Conservation (phyloP, 2,888 invertebrate genomes). For the Zygothrica quintamaculata region DNA sequence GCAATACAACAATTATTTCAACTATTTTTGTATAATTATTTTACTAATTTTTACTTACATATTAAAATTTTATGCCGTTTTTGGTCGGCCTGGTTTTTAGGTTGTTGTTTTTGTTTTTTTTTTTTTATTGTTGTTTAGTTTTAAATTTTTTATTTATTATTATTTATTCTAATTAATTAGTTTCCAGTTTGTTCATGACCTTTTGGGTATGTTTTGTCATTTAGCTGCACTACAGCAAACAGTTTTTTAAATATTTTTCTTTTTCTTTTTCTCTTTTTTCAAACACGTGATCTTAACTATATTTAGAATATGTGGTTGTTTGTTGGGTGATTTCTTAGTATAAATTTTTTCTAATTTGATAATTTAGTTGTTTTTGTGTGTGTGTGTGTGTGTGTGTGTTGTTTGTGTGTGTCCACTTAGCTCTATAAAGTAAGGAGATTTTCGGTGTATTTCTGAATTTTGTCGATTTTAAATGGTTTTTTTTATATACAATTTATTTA, state of each 20-base stretch:
- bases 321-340: constrained; percentile 22
- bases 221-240: constrained; percentile 51
- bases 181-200: constrained; percentile 52
- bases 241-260: constrained; percentile 22
- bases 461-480: constrained; percentile 35
- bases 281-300: constrained; percentile 40
- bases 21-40: constrained; percentile 76
- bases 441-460: constrained; percentile 46
- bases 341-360: constrained; percentile 23
- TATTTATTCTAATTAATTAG: constrained; percentile 24
- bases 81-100: constrained; percentile 1
- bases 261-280: constrained; percentile 17
- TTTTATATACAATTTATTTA: constrained; percentile 53
- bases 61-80: constrained; percentile 47
- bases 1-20: constrained; percentile 77
- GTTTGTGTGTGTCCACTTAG: constrained; percentile 60
- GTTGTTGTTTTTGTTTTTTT: constrained; percentile 25
- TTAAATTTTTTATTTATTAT: constrained; percentile 19
- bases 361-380: constrained; percentile 18
- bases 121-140: constrained; percentile 14
- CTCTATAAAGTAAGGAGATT: constrained; percentile 76
- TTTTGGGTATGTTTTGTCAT: constrained; percentile 26
- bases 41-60: constrained; percentile 62
- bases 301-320: constrained; percentile 21
- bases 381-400: constrained; percentile 23